Conservation (phyloP, 2,888 invertebrate genomes). For the Aphidoletes aphidimyza region DNA sequence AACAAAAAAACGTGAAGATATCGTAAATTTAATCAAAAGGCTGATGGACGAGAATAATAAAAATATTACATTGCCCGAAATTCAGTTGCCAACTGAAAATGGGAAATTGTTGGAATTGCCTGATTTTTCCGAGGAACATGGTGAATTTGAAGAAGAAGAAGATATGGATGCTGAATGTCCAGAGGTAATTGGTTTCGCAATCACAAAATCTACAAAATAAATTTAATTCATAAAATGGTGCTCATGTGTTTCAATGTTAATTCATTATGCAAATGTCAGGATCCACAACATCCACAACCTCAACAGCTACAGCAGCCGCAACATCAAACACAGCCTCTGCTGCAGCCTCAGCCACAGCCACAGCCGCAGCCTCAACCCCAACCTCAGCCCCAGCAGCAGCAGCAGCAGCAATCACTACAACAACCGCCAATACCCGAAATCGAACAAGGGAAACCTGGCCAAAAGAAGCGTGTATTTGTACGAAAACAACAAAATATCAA, state of each 20-base stretch:
- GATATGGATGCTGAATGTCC: slow-evolving; percentile 58
- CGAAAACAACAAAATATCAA: background rate
- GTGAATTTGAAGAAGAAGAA: slow-evolving; percentile 70
- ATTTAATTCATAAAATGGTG: too few relatives aligned
- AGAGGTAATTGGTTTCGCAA: slow-evolving; percentile 20
- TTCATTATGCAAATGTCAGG: too few relatives aligned
- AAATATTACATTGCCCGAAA: slow-evolving; percentile 74
- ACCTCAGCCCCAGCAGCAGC: background rate
- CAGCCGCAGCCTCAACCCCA: background rate
- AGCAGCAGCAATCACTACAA: background rate
- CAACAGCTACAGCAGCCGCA: too few relatives aligned
- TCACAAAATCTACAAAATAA: too few relatives aligned
- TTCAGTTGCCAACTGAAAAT: slow-evolving; percentile 80
- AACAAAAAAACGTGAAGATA: slow-evolving; percentile 86
- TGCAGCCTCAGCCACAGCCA: background rate
- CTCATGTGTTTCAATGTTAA: too few relatives aligned
- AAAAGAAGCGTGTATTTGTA: slow-evolving; percentile 12
- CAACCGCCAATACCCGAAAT: background rate
- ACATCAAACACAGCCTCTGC: background rate
- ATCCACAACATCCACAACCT: too few relatives aligned
- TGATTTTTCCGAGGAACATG: slow-evolving; percentile 66
- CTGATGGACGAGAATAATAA: slow-evolving; percentile 80
- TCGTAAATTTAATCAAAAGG: slow-evolving; percentile 79
- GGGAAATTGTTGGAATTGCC: slow-evolving; percentile 67
- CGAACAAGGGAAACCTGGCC: background rate